Conservation (phyloP, 1,140 invertebrate species). For the Saccostrea echinata region DNA sequence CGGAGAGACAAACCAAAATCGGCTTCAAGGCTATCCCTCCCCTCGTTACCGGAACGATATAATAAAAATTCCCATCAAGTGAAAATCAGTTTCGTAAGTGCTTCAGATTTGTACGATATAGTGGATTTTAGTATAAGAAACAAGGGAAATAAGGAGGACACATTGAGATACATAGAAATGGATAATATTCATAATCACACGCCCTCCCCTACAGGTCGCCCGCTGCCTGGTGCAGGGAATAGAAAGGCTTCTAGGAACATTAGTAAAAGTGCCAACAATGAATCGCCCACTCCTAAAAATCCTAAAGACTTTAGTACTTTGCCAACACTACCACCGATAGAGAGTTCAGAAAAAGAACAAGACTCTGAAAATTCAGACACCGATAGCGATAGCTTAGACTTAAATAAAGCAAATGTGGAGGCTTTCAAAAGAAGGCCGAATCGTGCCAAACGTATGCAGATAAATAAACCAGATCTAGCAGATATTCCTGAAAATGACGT, state of each 20-base stretch:
- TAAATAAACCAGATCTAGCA: constrained; percentile 53
- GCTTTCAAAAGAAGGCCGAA: constrained; percentile 57
- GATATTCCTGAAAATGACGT: constrained; percentile 62
- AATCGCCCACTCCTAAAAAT: neutral
- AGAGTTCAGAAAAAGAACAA: constrained; percentile 13
- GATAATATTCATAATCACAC: constrained; percentile 47
- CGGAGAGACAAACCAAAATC: constrained; percentile 42
- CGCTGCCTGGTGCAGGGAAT: constrained; percentile 24
- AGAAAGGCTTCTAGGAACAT: constrained; percentile 15
- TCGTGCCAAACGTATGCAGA: constrained; percentile 62
- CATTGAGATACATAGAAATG: constrained; percentile 52
- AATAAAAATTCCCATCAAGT: constrained; percentile 54
- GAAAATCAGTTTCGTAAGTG: constrained; percentile 63
- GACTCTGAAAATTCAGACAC: constrained; percentile 1
- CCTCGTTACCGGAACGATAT: constrained; percentile 45
- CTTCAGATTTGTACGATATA: constrained; percentile 62
- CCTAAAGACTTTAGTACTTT: neutral
- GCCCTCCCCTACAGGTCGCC: constrained; percentile 19
- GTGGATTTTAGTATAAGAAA: constrained; percentile 64
- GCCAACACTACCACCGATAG: constrained; percentile 30
- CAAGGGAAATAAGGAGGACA: constrained; percentile 56
- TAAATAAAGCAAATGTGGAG: constrained; percentile 41
- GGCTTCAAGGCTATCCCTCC: constrained; percentile 25
- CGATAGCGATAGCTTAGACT: neutral
- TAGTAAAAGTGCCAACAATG: neutral